Conservation (phyloP, 2,113 vertebrate species). For the Apeltes quadracus region DNA sequence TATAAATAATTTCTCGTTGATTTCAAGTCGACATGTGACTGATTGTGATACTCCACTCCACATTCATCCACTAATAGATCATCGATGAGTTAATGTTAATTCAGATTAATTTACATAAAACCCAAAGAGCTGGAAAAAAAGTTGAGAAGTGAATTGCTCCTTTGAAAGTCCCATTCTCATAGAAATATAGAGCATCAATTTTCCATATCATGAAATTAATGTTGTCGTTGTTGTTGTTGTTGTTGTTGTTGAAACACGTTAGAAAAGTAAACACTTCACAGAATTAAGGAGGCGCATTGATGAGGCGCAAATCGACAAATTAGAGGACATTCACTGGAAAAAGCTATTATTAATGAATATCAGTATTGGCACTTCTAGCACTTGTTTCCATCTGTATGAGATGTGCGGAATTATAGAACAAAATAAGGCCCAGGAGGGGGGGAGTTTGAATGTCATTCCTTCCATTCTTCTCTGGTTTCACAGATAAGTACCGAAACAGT, state of each 20-base stretch:
- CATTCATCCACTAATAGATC: neutral
- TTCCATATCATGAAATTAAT: too few species aligned
- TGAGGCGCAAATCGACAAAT: neutral
- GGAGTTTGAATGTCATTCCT: constrained; percentile 8
- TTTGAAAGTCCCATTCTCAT: neutral
- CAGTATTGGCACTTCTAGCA: too few species aligned
- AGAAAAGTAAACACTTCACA: neutral
- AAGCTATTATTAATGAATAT: neutral
- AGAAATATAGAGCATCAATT: neutral
- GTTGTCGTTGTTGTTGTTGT: too few species aligned
- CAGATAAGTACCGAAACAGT: constrained; percentile 66
- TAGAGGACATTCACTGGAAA: neutral
- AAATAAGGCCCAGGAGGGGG: neutral
- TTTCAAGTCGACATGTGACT: neutral
- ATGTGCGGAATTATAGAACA: neutral
- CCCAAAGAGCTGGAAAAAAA: neutral
- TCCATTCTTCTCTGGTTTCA: constrained; percentile 62
- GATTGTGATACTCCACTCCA: neutral
- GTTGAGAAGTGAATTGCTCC: neutral
- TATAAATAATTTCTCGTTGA: neutral
- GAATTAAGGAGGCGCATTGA: too few species aligned
- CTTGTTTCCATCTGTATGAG: neutral
- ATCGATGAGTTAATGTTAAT: neutral
- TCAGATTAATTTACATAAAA: neutral
- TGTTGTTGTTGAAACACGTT: neutral